These are phyloP conservation scores for Rhinolophus sinicus DNA, from an alignment of 2,113 vertebrate genomes.

Conservation along the genomic window DNA sequence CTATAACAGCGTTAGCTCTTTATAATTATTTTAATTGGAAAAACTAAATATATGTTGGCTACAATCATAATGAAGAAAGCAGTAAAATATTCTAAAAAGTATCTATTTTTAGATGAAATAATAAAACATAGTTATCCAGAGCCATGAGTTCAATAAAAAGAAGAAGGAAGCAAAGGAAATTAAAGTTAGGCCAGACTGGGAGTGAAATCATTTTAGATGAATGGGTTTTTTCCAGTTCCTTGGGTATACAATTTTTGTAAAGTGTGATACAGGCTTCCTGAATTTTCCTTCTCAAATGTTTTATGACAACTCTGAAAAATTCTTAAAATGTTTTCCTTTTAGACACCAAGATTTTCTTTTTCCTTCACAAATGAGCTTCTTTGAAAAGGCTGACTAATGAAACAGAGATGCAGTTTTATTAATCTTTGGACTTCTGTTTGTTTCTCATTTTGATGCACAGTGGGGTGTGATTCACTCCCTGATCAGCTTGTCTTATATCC, in stretches of 20 bases:
- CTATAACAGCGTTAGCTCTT: background rate
- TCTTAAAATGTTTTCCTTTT: background rate
- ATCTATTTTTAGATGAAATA: background rate
- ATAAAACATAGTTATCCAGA: background rate
- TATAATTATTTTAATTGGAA: constrained; percentile 6
- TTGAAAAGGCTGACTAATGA: background rate
- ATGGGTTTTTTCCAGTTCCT: background rate
- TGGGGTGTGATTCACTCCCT: background rate
- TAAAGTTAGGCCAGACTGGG: background rate
- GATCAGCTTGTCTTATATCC: background rate
- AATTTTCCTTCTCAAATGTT: background rate
- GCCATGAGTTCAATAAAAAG: background rate
- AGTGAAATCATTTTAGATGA: background rate
- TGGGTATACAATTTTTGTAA: background rate
- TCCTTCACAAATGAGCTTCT: background rate
- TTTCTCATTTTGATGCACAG: background rate
- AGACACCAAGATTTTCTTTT: background rate
- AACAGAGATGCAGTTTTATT: background rate
- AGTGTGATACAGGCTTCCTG: background rate
- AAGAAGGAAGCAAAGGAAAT: background rate
- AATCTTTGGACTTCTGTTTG: background rate
- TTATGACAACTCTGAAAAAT: background rate
- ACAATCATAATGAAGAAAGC: background rate
- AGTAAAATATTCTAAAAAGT: background rate
- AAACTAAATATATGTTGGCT: background rate